Evolutionary conservation across 1,140 invertebrate genomes (phyloP).

Genomic region (Drosophila tristis): DNA sequence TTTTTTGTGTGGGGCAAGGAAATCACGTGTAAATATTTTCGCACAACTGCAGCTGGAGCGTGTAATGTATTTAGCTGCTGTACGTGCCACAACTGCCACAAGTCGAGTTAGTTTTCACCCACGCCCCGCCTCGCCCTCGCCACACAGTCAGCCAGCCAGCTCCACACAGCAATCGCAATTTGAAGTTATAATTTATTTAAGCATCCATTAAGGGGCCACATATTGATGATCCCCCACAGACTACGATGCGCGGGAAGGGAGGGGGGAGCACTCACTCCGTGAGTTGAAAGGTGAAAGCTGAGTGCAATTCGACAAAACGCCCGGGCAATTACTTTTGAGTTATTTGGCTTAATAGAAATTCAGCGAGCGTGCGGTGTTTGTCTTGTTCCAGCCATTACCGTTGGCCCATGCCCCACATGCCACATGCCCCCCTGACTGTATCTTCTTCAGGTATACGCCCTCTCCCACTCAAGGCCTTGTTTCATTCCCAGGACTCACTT

Average conservation of each 20-base stretch:
- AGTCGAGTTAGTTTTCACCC: constrained; percentile 17
- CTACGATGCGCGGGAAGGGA: constrained; percentile 8
- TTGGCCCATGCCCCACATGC: constrained; percentile 3
- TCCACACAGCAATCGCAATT: constrained; percentile 70
- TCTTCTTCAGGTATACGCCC: not conserved
- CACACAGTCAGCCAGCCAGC: constrained; percentile 6
- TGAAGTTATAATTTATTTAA: constrained; percentile 82
- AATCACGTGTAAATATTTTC: constrained; percentile 79
- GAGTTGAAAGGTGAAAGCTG: constrained; percentile 20
- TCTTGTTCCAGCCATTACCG: constrained; percentile 60
- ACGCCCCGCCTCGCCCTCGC: not conserved
- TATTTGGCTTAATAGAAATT: constrained; percentile 81
- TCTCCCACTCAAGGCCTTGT: not conserved
- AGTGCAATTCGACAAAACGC: constrained; percentile 50
- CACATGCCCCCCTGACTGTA: not conserved
- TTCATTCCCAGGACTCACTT: constrained; percentile 64
- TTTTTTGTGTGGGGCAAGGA: constrained; percentile 28
- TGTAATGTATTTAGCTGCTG: constrained; percentile 73
- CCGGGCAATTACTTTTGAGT: constrained; percentile 78
- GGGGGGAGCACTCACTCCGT: not conserved
- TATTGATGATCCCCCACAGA: constrained; percentile 62
- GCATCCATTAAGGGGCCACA: constrained; percentile 78
- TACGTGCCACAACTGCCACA: constrained; percentile 56
- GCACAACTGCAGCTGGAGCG: constrained; percentile 64
- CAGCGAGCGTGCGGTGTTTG: constrained; percentile 76